Percentiles rank a stretch among this genome's conserved stretches.
phyloP scores from a whole-genome alignment of 2,797 vertebrate species.

The Podarcis lilfordi region DNA sequence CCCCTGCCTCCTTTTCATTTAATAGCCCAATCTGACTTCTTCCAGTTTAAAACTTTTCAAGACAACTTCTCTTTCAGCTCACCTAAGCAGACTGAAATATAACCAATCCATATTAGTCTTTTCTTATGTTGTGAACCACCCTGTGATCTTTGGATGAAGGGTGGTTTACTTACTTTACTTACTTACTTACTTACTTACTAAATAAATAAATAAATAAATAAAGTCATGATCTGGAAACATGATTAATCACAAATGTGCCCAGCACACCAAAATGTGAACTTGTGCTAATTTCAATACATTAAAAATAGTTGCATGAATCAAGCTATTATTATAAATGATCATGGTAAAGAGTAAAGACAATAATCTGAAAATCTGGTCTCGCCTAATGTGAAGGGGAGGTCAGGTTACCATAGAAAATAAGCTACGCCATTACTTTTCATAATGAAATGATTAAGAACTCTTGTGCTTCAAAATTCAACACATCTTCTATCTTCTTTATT shows the following conservation, averaged over 20 bases:
- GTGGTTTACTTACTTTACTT: too few relatives aligned
- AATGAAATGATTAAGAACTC: conserved; percentile 26
- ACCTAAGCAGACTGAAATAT: too few relatives aligned
- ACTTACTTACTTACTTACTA: too few relatives aligned
- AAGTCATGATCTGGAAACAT: background rate
- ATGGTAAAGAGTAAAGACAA: background rate
- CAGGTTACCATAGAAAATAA: conserved; percentile 29
- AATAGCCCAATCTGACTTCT: too few relatives aligned
- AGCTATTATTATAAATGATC: background rate
- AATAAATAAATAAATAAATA: too few relatives aligned
- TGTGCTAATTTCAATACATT: background rate
- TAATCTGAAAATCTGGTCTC: background rate
- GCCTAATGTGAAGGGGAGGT: background rate
- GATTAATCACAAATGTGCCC: background rate
- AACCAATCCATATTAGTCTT: background rate
- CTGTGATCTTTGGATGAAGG: too few relatives aligned
- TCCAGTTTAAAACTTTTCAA: too few relatives aligned
- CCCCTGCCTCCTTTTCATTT: too few relatives aligned
- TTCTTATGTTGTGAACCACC: too few relatives aligned
- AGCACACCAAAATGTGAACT: background rate
- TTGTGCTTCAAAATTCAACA: background rate
- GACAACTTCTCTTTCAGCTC: too few relatives aligned
- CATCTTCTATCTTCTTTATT: conserved; percentile 29
- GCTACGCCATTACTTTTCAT: conserved; percentile 1
- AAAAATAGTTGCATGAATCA: background rate